Evolutionary conservation across 2,797 vertebrate species (phyloP), one percentile per base, ranked within the genome.

Genomic region (Taeniopygia guttata): DNA sequence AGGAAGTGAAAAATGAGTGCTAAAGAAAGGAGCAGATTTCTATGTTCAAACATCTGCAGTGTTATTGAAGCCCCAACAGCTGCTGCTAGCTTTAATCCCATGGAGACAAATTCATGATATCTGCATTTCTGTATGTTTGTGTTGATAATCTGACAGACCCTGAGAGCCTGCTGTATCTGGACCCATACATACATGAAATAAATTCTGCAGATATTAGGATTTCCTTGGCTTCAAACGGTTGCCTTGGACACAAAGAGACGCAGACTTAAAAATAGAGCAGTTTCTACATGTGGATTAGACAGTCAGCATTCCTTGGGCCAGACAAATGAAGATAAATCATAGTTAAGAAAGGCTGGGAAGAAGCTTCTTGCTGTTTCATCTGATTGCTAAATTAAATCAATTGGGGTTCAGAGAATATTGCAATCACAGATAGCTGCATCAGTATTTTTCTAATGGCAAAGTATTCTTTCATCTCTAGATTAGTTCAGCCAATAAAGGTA

Each of bases 221-320:
- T 96, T 97, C 87, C 94, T 96, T 87, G 94, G 89, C 81, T 97
- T 96, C 87, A 94, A 72, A 84, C 1, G 51, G 97, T 98, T 98
- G 97, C 98, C 97, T 97, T 96, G 97, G 98, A 98, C 97, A 98
- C 96, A 74, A 92, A 94, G 73, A 96, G 96, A 97, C 95, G 96
- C 45, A 86, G 94, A 91, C 68, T 91, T 96, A 97, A 97, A 98
- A 98, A 98, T 96, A 98, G 95, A 90, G 80, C 58, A 68, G 70
- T 66, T 40, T 89, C 58, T 90, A 87, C 91, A 93, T 58, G 84
- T 77, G 95, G 89, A 97, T 93, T 85, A 95, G 77, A 90, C 54
- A 97, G 83, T 90, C 91, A 94, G 73, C 83, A 91, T 88, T 96
- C 96, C 93, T 86, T 46, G 81, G 95, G 55, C 64, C 80, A 94